Evolutionary conservation across 2,113 vertebrate genomes (phyloP).

Genomic region (Istiophorus platypterus): DNA sequence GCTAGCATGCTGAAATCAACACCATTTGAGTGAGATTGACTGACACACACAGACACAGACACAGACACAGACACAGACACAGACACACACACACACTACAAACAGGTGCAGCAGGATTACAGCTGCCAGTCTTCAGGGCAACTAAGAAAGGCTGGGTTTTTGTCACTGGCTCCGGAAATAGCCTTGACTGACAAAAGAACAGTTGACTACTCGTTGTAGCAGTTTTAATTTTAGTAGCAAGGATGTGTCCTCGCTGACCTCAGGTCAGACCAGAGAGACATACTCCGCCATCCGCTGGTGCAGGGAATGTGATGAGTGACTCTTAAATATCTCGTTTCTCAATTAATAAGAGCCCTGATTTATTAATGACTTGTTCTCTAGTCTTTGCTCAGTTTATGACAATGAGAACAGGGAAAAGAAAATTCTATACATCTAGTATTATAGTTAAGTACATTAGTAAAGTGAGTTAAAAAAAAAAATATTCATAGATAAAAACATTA

Average conservation of each 20-base stretch:
- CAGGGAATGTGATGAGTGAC: not conserved
- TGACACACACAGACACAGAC: not conserved
- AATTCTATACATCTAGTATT: not conserved
- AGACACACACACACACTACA: not conserved
- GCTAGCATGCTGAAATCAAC: constrained; percentile 9
- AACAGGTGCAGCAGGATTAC: constrained; percentile 69
- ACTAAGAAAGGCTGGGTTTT: constrained; percentile 60
- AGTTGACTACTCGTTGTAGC: constrained; percentile 64
- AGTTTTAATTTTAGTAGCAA: constrained; percentile 74
- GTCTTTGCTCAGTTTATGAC: not conserved
- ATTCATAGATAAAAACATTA: not conserved
- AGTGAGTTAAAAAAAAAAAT: not conserved
- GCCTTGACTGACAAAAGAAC: constrained; percentile 66
- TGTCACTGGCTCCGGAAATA: constrained; percentile 80
- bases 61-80: not conserved
- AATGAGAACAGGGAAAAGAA: not conserved
- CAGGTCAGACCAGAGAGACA: constrained; percentile 21
- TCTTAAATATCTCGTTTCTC: not conserved
- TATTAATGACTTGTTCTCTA: not conserved
- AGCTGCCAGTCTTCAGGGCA: constrained; percentile 64
- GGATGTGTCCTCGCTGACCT: constrained; percentile 34
- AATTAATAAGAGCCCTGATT: not conserved
- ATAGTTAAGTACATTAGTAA: not conserved
- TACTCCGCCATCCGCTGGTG: constrained; percentile 15
- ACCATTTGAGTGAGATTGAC: no score